These are phyloP conservation scores for Trachelipus rathkii DNA, from an alignment of 1,140 invertebrate genomes.

Conservation along the genomic window DNA sequence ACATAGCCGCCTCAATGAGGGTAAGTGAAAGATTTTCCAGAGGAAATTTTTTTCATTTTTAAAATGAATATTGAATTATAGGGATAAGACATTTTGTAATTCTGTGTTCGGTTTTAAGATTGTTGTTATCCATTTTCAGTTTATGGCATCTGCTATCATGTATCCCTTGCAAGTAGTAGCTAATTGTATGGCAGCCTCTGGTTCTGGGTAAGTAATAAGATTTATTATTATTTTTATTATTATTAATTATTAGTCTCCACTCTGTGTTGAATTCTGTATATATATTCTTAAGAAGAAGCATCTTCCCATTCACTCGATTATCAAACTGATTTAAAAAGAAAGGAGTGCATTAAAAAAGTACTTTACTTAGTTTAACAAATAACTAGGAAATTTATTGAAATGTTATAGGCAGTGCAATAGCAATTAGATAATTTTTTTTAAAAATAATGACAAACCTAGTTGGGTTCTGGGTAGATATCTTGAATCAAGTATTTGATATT, in stretches of 20 bases:
- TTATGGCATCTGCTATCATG: conserved; percentile 68
- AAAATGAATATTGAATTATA: neutral
- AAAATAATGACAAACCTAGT: too few species aligned
- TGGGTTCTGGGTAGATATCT: too few species aligned
- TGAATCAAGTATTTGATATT: too few species aligned
- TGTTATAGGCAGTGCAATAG: too few species aligned
- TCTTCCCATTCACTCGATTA: too few species aligned
- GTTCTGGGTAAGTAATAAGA: conserved; percentile 59
- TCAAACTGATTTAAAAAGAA: too few species aligned
- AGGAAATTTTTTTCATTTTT: neutral
- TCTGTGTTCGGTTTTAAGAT: neutral
- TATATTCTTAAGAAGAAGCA: too few species aligned
- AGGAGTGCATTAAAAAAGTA: too few species aligned
- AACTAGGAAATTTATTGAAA: too few species aligned
- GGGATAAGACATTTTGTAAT: neutral
- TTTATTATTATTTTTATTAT: neutral
- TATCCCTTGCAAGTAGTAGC: conserved; percentile 84
- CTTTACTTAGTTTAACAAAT: too few species aligned
- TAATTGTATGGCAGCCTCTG: conserved; percentile 77
- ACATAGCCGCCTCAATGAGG: conserved; percentile 56
- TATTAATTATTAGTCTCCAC: neutral
- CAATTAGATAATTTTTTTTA: too few species aligned
- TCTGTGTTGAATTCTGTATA: neutral
- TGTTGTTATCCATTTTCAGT: conserved; percentile 55
- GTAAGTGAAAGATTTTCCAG: conserved; percentile 51